Conservation (phyloP, 2,888 invertebrate species). For the Petrophora chlorosata region DNA sequence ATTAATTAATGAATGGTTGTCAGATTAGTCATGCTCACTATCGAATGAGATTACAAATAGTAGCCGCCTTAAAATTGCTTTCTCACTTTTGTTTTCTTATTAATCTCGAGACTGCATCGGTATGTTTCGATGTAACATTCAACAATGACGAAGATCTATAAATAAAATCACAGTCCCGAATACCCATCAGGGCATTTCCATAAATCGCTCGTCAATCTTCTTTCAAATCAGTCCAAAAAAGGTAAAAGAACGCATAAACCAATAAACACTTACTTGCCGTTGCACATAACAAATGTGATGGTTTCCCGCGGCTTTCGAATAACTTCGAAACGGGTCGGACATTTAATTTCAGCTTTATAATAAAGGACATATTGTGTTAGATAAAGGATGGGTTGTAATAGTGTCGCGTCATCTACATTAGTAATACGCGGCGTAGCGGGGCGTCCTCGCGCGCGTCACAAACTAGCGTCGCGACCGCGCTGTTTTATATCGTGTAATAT, state of each 20-base stretch:
- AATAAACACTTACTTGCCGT: slow-evolving; percentile 70
- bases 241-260: slow-evolving; percentile 64
- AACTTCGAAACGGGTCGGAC: slow-evolving; percentile 72
- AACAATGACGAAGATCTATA: slow-evolving; percentile 16
- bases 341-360: slow-evolving; percentile 77
- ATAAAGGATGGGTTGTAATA: slow-evolving; percentile 80
- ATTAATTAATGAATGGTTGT: background rate
- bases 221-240: slow-evolving; percentile 53
- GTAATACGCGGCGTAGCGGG: slow-evolving; percentile 73
- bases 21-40: background rate
- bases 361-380: slow-evolving; percentile 79
- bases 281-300: slow-evolving; percentile 65
- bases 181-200: slow-evolving; percentile 48
- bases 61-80: background rate
- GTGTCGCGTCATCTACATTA: slow-evolving; percentile 78
- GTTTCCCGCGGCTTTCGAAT: slow-evolving; percentile 75
- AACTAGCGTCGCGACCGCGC: slow-evolving; percentile 25
- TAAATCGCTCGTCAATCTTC: slow-evolving; percentile 59
- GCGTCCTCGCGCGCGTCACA: slow-evolving; percentile 55
- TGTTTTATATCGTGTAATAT: slow-evolving; percentile 36
- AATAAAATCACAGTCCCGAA: slow-evolving; percentile 34
- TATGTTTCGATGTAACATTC: slow-evolving; percentile 36
- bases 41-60: background rate
- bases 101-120: background rate
- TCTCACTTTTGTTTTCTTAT: background rate